A percentile compares a stretch with the other conserved stretches of the same genome.
Evolutionary conservation across 2,888 invertebrate species (phyloP).

Genomic region (Lampropteryx suffumata): DNA sequence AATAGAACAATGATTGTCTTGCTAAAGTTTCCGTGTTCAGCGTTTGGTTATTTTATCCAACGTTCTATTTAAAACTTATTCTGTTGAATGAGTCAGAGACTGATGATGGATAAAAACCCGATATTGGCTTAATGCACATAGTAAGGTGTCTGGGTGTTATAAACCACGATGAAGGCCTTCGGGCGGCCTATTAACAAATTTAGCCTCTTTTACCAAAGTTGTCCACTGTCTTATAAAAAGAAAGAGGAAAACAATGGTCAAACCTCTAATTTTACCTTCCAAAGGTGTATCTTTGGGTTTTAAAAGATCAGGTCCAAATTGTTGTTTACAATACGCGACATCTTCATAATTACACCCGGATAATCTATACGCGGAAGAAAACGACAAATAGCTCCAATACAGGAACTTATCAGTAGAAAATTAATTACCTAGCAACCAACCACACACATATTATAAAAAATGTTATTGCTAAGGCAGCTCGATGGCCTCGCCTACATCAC

Average conservation of each 20-base stretch:
- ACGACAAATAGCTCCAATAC: constrained; percentile 35
- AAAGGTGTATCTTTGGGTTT: no score
- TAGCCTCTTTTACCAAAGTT: constrained; percentile 31
- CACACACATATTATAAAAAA: constrained; percentile 45
- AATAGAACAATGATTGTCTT: constrained; percentile 45
- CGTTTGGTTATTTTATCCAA: constrained; percentile 51
- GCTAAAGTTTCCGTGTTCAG: constrained; percentile 47
- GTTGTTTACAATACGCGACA: background rate
- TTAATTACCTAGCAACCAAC: constrained; percentile 41
- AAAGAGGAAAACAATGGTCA: no score
- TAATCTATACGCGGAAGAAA: constrained; percentile 35
- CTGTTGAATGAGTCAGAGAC: constrained; percentile 64
- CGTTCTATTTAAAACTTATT: constrained; percentile 54
- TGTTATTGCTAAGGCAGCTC: constrained; percentile 51
- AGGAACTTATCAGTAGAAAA: constrained; percentile 39
- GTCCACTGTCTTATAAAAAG: no score
- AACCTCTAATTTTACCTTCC: no score
- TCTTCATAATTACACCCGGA: background rate
- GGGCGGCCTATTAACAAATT: background rate
- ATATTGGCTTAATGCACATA: constrained; percentile 31
- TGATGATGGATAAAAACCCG: constrained; percentile 60
- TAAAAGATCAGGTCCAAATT: background rate
- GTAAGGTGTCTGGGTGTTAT: background rate
- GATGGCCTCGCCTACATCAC: constrained; percentile 62
- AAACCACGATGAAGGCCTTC: background rate